Evolutionary conservation across 2,797 vertebrate genomes (phyloP), one percentile per base, ranked within the genome.

Genomic region (Megalops cyprinoides): DNA sequence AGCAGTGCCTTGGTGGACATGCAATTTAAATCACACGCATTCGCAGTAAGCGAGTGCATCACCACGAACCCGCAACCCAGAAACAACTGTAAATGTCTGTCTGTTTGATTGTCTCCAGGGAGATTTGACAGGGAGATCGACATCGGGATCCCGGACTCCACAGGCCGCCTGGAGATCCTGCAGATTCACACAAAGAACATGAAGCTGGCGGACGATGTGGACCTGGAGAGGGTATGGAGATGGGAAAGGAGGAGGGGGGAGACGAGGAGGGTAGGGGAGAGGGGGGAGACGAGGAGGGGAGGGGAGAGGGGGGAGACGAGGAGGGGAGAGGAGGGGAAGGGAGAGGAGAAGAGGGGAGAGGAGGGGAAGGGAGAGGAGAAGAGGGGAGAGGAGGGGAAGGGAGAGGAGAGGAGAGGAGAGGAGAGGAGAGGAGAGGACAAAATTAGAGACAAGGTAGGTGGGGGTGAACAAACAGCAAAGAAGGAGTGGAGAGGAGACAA

Each of bases 131-230:
- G 89, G 44, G 90, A 91, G 80, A 88, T 91, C 39, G 90, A 91
- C 79, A 91, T 91, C 15, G 89, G 90, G 31, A 91, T 91, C 74
- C 90, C 89, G 8, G 90, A 91, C 78, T 86, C 88, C 28, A 90
- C 86, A 0, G 90, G 90, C 7, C 85, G 90, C 28, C 79, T 91
- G 75, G 90, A 91, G 86, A 91, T 91, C 74, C 73, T 90, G 53
- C 89, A 91, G 75, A 91, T 91, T 67, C 90, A 91, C 84, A 91
- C 90, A 49, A 91, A 91, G 82, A 91, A 90, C 77, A 90, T 90
- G 90, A 91, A 91, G 46, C 84, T 89, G 55, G 77, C 85, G 0
- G 87, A 89, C 0, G 89, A 91, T 20, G 90, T 91, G 78, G 90
- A 91, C 34, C 84, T 91, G 53, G 89, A 91, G 55, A 79, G 12